Conservation (phyloP, 2,888 invertebrate species). For the Drosophila recens region DNA sequence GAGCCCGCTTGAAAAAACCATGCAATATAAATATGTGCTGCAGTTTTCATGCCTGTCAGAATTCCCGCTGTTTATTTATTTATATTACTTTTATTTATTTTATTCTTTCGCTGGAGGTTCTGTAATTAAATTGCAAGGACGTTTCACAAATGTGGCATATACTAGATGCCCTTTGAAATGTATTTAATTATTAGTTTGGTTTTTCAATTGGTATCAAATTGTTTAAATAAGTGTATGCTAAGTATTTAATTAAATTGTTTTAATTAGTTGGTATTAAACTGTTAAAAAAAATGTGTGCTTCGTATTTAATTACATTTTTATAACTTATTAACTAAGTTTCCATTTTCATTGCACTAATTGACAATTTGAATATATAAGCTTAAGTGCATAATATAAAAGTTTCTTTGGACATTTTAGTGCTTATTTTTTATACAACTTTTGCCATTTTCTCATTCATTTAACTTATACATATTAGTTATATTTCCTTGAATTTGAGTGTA, state of each 20-base stretch:
- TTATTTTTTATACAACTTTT: no score
- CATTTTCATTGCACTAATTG: background rate
- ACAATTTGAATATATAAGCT: background rate
- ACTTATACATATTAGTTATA: no score
- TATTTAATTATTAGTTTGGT: background rate
- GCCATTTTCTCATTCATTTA: no score
- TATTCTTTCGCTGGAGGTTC: constrained; percentile 8
- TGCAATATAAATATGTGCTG: constrained; percentile 6
- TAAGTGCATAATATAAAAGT: no score
- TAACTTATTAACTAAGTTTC: no score
- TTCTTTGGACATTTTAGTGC: no score
- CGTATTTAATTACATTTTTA: background rate
- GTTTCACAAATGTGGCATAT: background rate
- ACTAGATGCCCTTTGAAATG: constrained; percentile 1
- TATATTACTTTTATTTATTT: constrained; percentile 41
- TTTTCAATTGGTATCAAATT: background rate
- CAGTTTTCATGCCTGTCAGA: background rate
- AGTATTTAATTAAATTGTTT: background rate
- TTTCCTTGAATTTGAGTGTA: no score
- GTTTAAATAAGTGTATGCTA: background rate
- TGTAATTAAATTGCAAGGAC: constrained; percentile 55
- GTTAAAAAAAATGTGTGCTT: background rate
- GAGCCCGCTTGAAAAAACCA: constrained; percentile 11
- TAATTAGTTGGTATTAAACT: background rate
- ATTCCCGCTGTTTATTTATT: constrained; percentile 29